Evolutionary conservation across 2,113 vertebrate genomes (phyloP).

Genomic region (Probosciger aterrimus): DNA sequence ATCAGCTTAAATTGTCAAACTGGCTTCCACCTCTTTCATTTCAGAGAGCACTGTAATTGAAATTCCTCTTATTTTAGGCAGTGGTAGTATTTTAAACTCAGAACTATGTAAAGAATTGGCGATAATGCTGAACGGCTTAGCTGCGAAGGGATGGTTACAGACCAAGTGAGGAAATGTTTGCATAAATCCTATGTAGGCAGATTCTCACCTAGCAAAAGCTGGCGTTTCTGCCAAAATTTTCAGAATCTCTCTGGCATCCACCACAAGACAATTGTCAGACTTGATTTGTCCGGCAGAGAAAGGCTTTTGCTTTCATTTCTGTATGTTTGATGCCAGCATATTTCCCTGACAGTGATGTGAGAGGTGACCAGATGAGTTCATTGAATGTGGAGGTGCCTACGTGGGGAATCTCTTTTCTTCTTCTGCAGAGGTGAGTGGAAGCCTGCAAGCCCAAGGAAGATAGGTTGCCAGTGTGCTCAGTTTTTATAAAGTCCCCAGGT

Average conservation of each 20-base stretch:
- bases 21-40: constrained; percentile 31
- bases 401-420: background rate
- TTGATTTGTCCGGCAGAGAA: background rate
- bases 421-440: constrained; percentile 48
- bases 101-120: constrained; percentile 29
- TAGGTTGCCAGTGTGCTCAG: background rate
- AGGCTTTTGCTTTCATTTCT: constrained; percentile 11
- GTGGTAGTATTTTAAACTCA: constrained; percentile 48
- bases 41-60: background rate
- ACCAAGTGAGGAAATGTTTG: constrained; percentile 54
- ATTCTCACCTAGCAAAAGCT: constrained; percentile 53
- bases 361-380: background rate
- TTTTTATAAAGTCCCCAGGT: background rate
- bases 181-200: constrained; percentile 59
- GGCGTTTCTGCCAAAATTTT: constrained; percentile 34
- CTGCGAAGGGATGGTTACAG: constrained; percentile 45
- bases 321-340: background rate
- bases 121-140: background rate
- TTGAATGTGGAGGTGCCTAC: background rate
- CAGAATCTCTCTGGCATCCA: constrained; percentile 37
- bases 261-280: constrained; percentile 30
- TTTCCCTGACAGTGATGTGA: background rate
- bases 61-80: constrained; percentile 47
- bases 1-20: constrained; percentile 22
- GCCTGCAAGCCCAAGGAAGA: background rate